Conservation (phyloP, 2,888 invertebrate species). For the Tachina grossa region DNA sequence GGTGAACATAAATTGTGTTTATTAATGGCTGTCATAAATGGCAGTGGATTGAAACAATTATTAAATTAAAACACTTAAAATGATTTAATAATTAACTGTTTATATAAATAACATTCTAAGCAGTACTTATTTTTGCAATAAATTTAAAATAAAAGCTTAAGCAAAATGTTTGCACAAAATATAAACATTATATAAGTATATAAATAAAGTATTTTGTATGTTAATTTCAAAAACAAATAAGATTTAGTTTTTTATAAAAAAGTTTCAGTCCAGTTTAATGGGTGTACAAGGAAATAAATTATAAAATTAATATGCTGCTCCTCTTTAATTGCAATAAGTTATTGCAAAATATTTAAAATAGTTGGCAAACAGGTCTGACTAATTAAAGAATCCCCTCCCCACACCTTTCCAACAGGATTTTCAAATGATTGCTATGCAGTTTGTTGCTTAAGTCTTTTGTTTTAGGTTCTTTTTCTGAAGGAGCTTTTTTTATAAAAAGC, state of each 20-base stretch:
- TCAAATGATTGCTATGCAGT: neutral
- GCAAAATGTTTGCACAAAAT: too few relatives aligned
- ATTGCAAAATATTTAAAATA: neutral
- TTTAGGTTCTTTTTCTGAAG: neutral
- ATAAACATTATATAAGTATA: too few relatives aligned
- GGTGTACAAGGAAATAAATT: neutral
- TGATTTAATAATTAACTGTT: too few relatives aligned
- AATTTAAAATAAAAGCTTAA: too few relatives aligned
- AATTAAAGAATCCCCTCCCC: neutral
- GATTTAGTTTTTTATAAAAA: neutral
- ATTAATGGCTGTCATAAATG: too few relatives aligned
- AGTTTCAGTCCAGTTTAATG: neutral
- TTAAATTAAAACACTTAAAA: too few relatives aligned
- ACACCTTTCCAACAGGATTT: neutral
- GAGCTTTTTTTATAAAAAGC: neutral
- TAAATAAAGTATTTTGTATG: too few relatives aligned
- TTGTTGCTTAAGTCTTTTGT: constrained; percentile 40
- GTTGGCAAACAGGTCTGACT: neutral
- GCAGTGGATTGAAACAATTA: too few relatives aligned
- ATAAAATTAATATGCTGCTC: neutral
- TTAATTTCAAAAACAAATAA: neutral
- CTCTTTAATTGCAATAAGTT: constrained; percentile 10
- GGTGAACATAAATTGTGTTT: too few relatives aligned
- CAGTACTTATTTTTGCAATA: too few relatives aligned
- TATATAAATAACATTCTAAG: too few relatives aligned